phyloP scores from a whole-genome alignment of 2,797 vertebrate genomes.

The Pachyuromys duprasi region DNA sequence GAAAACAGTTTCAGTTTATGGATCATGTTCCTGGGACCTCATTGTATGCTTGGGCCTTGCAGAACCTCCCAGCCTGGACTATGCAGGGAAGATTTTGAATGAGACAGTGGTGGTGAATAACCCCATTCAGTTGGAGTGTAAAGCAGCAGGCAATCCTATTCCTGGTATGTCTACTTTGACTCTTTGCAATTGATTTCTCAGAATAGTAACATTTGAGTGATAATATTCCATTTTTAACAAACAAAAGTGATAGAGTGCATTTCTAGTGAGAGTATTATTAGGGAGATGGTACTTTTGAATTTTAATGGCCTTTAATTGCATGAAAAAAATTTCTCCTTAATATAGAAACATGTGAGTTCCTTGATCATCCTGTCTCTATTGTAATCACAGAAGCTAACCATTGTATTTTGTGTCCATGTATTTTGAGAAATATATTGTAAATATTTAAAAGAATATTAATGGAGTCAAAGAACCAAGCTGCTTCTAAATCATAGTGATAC shows the following conservation, averaged over 20 bases:
- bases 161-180: slow-evolving; percentile 88
- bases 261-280: neutral
- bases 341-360: neutral
- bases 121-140: slow-evolving; percentile 93
- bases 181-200: slow-evolving; percentile 23
- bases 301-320: neutral
- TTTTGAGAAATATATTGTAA: neutral
- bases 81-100: slow-evolving; percentile 91
- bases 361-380: neutral
- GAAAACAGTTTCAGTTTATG: neutral
- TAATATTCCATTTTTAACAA: neutral
- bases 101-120: slow-evolving; percentile 94
- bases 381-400: neutral
- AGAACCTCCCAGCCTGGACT: slow-evolving; percentile 94
- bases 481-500: neutral
- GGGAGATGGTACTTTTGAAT: neutral
- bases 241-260: neutral
- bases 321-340: slow-evolving; percentile 22
- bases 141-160: slow-evolving; percentile 92
- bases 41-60: slow-evolving; percentile 35
- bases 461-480: neutral
- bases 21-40: neutral
- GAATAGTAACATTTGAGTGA: neutral
- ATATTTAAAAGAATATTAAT: neutral
- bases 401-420: neutral